Evolutionary conservation across 2,888 invertebrate genomes (phyloP).

Genomic region (Conops quadrifasciatus): DNA sequence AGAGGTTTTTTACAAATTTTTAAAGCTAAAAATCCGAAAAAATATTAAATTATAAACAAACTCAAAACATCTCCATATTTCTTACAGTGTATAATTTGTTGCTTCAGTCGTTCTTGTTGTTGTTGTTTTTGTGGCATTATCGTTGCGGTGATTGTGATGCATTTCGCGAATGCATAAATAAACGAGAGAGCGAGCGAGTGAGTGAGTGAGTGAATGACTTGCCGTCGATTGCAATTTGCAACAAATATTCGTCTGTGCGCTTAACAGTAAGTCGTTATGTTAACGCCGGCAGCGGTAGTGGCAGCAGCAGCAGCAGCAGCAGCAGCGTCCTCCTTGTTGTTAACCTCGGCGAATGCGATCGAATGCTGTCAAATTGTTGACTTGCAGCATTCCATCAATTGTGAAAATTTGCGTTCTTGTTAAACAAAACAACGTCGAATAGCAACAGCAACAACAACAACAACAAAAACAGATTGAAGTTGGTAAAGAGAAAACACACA

Average conservation of each 20-base stretch:
- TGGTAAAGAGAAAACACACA: not conserved
- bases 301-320: not conserved
- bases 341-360: constrained; percentile 37
- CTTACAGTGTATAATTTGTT: constrained; percentile 31
- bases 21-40: too few relatives aligned
- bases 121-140: too few relatives aligned
- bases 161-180: too few relatives aligned
- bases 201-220: constrained; percentile 4
- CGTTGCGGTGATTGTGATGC: not conserved
- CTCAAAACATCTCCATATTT: not conserved
- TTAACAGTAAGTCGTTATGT: too few relatives aligned
- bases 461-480: not conserved
- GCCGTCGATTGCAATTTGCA: constrained; percentile 12
- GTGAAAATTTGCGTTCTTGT: constrained; percentile 42
- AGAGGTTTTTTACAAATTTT: too few relatives aligned
- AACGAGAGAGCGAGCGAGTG: too few relatives aligned
- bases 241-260: not conserved
- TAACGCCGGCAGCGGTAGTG: too few relatives aligned
- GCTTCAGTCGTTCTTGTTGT: too few relatives aligned
- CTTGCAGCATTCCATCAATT: constrained; percentile 46
- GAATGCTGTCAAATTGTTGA: constrained; percentile 44
- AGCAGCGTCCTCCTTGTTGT: constrained; percentile 25
- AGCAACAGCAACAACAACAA: constrained; percentile 23
- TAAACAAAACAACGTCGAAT: constrained; percentile 14
- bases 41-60: too few relatives aligned